Evolutionary conservation across 2,113 vertebrate genomes (phyloP).

Genomic region (Hiodon alosoides): DNA sequence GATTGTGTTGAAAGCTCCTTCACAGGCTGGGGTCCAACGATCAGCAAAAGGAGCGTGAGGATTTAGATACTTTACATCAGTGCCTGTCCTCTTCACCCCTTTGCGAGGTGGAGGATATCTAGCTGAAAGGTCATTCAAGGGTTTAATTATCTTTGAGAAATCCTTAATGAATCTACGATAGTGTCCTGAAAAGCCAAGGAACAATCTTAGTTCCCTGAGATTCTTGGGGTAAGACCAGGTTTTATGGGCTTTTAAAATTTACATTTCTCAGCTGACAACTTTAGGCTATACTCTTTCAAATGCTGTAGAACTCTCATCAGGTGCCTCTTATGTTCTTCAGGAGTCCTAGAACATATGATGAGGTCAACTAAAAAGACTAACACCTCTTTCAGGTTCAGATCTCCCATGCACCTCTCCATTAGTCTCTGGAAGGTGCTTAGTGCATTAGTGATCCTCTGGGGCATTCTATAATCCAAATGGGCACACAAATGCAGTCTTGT

Average conservation of each 20-base stretch:
- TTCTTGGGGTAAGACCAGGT: background rate
- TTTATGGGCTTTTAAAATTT: background rate
- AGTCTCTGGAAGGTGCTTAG: conserved; percentile 5
- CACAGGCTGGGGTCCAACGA: background rate
- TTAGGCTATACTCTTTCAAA: background rate
- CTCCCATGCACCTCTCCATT: background rate
- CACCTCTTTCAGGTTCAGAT: background rate
- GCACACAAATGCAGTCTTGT: too few species aligned
- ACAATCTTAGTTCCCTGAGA: background rate
- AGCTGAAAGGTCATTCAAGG: conserved; percentile 7
- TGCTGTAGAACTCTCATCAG: background rate
- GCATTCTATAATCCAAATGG: too few species aligned
- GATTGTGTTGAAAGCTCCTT: background rate
- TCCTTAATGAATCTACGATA: background rate
- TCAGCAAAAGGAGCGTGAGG: conserved; percentile 12
- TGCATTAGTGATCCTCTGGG: background rate
- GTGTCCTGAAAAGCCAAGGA: conserved; percentile 7
- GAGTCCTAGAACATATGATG: background rate
- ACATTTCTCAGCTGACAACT: background rate
- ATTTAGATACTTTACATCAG: too few species aligned
- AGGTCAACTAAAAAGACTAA: background rate
- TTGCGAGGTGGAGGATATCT: background rate
- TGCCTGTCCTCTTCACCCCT: too few species aligned
- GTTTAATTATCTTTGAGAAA: background rate
- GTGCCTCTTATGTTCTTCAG: background rate